Evolutionary conservation across 1,140 invertebrate genomes (phyloP).

Genomic region (Camponotus pennsylvanicus): DNA sequence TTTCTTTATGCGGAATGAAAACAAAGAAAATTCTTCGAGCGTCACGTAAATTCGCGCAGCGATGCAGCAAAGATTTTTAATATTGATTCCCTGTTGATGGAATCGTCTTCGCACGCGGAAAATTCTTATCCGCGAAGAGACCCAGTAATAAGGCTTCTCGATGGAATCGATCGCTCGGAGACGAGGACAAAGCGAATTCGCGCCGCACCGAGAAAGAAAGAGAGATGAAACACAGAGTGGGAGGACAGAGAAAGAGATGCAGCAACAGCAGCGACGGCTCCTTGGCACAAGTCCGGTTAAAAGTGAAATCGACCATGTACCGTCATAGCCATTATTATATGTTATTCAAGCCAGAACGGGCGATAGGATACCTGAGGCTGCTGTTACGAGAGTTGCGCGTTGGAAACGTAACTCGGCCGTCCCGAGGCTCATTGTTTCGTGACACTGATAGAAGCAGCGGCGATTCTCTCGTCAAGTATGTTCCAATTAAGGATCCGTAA

Average conservation of each 20-base stretch:
- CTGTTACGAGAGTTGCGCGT: constrained; percentile 43
- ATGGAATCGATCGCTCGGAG: background rate
- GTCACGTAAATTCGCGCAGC: constrained; percentile 14
- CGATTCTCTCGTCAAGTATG: too few relatives aligned
- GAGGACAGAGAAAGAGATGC: constrained; percentile 56
- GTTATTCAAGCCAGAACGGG: constrained; percentile 63
- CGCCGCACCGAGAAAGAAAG: background rate
- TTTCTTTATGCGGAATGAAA: background rate
- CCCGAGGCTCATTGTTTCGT: background rate
- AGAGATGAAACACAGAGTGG: background rate
- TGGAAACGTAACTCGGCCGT: constrained; percentile 31
- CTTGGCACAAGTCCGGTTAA: constrained; percentile 56
- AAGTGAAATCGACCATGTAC: constrained; percentile 80
- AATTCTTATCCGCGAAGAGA: constrained; percentile 31
- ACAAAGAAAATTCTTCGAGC: constrained; percentile 14
- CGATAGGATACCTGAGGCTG: constrained; percentile 10
- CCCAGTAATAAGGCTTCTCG: background rate
- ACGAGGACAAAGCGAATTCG: constrained; percentile 17
- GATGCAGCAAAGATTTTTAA: constrained; percentile 12
- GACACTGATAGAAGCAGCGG: constrained; percentile 32
- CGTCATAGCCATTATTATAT: constrained; percentile 72
- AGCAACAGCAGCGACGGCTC: constrained; percentile 16
- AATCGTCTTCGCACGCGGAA: background rate
- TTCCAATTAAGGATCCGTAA: background rate
- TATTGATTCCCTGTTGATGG: background rate